Percentiles rank a stretch among this genome's conserved stretches.
These are phyloP conservation scores for Argyresthia albistria DNA, from an alignment of 2,888 invertebrate species.

Conservation along the genomic window DNA sequence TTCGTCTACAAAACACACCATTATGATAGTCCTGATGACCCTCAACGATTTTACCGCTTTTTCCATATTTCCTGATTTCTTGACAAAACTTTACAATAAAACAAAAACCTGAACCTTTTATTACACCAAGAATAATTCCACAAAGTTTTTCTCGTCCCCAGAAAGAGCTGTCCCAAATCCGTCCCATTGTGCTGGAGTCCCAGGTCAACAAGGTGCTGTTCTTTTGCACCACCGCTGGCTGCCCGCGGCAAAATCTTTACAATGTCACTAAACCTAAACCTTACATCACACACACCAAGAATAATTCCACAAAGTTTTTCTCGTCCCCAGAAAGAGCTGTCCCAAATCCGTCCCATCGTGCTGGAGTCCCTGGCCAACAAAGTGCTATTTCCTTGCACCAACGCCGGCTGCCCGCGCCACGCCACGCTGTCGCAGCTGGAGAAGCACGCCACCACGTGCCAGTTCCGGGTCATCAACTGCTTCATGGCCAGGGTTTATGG, in stretches of 20 bases:
- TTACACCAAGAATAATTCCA: too few species aligned
- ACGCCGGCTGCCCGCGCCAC: conserved; percentile 70
- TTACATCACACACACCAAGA: too few species aligned
- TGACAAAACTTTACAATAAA: too few species aligned
- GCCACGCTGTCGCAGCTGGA: conserved; percentile 63
- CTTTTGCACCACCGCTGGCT: conserved; percentile 72
- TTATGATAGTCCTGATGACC: too few species aligned
- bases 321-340: conserved; percentile 67
- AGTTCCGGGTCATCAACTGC: conserved; percentile 56
- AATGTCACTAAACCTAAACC: too few species aligned
- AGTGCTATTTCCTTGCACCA: conserved; percentile 72
- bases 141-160: too few species aligned
- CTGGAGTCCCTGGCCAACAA: conserved; percentile 74
- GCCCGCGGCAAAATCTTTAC: conserved; percentile 70
- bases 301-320: too few species aligned
- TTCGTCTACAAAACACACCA: too few species aligned
- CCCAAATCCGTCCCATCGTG: conserved; percentile 63
- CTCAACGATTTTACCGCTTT: too few species aligned
- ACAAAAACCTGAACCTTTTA: too few species aligned
- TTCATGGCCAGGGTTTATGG: conserved; percentile 69
- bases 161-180: conserved; percentile 68
- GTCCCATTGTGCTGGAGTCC: conserved; percentile 71
- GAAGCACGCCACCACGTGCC: conserved; percentile 62
- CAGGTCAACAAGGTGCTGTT: conserved; percentile 73
- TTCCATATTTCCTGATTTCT: too few species aligned